These are phyloP conservation scores for Leuciscus idus DNA, from an alignment of 2,113 vertebrate species.

Conservation along the genomic window DNA sequence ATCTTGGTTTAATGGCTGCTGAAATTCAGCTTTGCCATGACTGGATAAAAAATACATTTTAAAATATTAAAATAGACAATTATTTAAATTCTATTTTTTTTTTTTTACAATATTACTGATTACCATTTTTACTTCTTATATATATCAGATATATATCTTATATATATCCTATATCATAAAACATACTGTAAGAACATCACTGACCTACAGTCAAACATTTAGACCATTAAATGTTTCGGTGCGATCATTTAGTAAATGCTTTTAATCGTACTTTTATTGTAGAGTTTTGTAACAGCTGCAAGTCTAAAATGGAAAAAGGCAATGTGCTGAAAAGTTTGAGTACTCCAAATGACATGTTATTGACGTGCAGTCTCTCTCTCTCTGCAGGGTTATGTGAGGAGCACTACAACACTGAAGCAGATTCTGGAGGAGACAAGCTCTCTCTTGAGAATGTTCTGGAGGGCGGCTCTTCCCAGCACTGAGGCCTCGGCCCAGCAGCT, in stretches of 20 bases:
- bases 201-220: no score
- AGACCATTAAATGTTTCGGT: background rate
- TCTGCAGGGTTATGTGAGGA: conserved; percentile 53
- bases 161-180: no score
- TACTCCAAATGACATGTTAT: background rate
- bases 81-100: no score
- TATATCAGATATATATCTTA: no score
- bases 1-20: no score
- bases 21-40: no score
- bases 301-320: background rate
- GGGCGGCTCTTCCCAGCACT: conserved; percentile 64
- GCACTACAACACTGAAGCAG: conserved; percentile 70
- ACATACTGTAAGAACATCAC: no score
- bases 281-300: background rate
- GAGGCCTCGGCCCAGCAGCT: conserved; percentile 49
- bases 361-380: background rate
- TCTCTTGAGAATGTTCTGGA: conserved; percentile 85
- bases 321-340: background rate
- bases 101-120: no score
- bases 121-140: no score
- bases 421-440: conserved; percentile 78
- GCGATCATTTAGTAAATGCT: background rate
- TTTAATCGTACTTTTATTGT: background rate
- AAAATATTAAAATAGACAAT: no score
- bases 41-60: no score